phyloP scores from a whole-genome alignment of 2,888 invertebrate species.

The Ochropacha duplaris region DNA sequence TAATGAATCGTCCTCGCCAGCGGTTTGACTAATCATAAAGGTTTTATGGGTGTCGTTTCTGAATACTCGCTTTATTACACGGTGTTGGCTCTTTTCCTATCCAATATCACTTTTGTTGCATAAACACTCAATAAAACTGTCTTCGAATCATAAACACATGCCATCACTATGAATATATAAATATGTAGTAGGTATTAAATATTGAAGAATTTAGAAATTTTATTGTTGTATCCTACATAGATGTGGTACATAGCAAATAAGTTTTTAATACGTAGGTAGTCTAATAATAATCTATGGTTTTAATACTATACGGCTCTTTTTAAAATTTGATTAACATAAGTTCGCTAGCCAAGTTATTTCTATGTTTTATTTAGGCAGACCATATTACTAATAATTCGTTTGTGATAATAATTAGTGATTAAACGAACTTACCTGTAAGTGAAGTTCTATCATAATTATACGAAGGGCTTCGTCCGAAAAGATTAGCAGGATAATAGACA shows the following conservation, averaged over 20 bases:
- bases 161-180: conserved; percentile 9
- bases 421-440: too few species aligned
- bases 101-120: conserved; percentile 50
- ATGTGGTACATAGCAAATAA: neutral
- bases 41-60: conserved; percentile 76
- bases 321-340: too few species aligned
- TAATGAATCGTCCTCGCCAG: conserved; percentile 80
- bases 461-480: too few species aligned
- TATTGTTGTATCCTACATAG: neutral
- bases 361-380: too few species aligned
- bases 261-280: neutral
- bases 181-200: neutral
- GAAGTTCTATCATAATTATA: too few species aligned
- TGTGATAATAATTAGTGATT: too few species aligned
- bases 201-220: neutral
- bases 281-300: too few species aligned
- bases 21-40: conserved; percentile 81
- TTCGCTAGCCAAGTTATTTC: too few species aligned
- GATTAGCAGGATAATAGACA: too few species aligned
- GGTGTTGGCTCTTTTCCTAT: conserved; percentile 36
- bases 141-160: conserved; percentile 31
- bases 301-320: too few species aligned
- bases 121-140: conserved; percentile 51
- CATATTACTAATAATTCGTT: too few species aligned
- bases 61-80: conserved; percentile 65